Conservation (phyloP, 2,113 vertebrate genomes). For the Otis tarda region DNA sequence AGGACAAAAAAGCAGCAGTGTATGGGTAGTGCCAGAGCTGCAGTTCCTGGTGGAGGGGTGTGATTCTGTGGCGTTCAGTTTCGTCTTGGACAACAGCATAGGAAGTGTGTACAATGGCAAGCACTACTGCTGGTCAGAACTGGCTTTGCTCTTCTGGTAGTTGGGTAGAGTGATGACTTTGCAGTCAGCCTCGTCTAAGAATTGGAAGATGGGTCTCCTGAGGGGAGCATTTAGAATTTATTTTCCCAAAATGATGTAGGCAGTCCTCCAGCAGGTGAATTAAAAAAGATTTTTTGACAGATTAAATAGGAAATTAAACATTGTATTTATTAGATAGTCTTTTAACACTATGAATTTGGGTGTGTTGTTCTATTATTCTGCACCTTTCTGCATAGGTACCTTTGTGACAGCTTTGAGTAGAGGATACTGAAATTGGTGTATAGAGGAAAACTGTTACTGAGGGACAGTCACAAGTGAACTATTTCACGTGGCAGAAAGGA, state of each 20-base stretch:
- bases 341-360: background rate
- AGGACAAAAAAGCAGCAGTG: background rate
- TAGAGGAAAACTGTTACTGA: background rate
- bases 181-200: background rate
- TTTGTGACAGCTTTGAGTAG: background rate
- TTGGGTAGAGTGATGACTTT: background rate
- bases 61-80: background rate
- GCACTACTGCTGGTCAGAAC: background rate
- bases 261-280: background rate
- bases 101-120: accelerated
- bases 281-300: background rate
- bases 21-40: background rate
- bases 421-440: background rate
- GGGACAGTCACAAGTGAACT: background rate
- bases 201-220: background rate
- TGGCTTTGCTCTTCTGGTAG: background rate
- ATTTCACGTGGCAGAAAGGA: background rate
- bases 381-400: background rate
- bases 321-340: background rate
- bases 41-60: too few species aligned
- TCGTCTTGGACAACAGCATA: background rate
- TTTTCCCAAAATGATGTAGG: background rate
- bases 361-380: background rate
- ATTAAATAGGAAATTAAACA: background rate
- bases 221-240: background rate